A percentile compares a stretch with the other conserved stretches of the same genome.
These are phyloP conservation scores for Rhabdomys pumilio DNA, from an alignment of 2,797 vertebrate species.

Conservation along the genomic window DNA sequence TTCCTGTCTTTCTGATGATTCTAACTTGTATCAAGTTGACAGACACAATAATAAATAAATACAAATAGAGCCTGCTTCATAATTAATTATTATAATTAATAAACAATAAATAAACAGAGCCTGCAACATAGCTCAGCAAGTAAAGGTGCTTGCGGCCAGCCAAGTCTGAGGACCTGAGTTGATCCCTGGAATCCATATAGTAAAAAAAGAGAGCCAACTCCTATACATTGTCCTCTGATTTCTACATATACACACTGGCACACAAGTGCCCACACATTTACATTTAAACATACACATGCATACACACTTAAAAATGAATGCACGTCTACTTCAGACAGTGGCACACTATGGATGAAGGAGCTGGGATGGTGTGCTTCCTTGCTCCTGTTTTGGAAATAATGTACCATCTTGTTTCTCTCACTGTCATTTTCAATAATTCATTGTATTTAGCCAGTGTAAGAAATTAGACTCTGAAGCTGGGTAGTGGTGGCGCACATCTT, in stretches of 20 bases:
- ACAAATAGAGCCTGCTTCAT: no score
- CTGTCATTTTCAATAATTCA: neutral
- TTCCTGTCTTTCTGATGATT: neutral
- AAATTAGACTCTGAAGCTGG: neutral
- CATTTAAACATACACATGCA: neutral
- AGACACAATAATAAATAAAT: neutral
- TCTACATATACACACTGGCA: neutral
- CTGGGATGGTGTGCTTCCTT: neutral
- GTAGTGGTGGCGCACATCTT: no score
- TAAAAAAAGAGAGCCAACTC: neutral
- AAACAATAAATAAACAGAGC: no score
- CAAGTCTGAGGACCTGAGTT: neutral
- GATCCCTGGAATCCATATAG: neutral
- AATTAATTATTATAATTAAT: no score
- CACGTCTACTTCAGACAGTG: neutral
- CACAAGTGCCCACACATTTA: neutral
- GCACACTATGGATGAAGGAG: accelerated
- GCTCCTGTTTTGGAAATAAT: neutral
- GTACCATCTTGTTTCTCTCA: neutral
- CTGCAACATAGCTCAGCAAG: neutral
- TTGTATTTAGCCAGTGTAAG: neutral
- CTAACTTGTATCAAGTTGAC: neutral
- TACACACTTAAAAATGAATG: neutral
- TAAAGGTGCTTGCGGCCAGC: neutral
- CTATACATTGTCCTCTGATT: neutral